phyloP scores from a whole-genome alignment of 2,113 vertebrate genomes.

The Parotia lawesii region DNA sequence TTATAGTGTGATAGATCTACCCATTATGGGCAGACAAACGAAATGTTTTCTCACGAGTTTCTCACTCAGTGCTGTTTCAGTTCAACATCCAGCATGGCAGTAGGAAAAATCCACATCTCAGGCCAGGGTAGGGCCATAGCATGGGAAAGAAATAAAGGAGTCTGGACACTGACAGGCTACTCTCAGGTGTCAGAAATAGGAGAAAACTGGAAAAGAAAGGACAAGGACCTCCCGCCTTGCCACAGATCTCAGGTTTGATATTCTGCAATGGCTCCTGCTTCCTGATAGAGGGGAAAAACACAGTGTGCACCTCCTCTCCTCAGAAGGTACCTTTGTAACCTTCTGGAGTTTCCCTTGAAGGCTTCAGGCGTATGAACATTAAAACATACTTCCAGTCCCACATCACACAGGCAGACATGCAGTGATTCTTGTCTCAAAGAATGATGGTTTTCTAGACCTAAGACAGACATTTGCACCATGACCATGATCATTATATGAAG shows the following conservation, averaged over 20 bases:
- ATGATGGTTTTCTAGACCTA: not conserved
- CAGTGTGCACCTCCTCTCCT: not conserved
- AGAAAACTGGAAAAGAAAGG: not conserved
- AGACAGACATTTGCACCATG: not conserved
- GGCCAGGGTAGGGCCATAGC: not conserved
- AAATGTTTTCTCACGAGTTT: not conserved
- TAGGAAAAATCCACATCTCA: not conserved
- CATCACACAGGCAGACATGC: not conserved
- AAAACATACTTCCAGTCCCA: conserved; percentile 2
- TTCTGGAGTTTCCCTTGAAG: not conserved
- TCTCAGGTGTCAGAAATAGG: not conserved
- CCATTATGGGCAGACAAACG: not conserved
- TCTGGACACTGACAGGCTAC: not conserved
- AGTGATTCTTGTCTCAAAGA: not conserved
- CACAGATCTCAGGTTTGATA: not conserved
- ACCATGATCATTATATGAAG: not conserved
- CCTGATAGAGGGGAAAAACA: not conserved
- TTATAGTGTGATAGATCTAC: not conserved
- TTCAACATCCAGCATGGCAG: not conserved
- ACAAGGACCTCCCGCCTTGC: not conserved
- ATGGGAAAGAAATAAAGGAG: not conserved
- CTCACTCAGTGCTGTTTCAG: not conserved
- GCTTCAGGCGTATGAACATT: not conserved
- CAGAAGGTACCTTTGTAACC: not conserved
- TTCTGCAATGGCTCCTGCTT: not conserved